phyloP scores from a whole-genome alignment of 92 coral and sea anemone species.

The Heteractis magnifica region DNA sequence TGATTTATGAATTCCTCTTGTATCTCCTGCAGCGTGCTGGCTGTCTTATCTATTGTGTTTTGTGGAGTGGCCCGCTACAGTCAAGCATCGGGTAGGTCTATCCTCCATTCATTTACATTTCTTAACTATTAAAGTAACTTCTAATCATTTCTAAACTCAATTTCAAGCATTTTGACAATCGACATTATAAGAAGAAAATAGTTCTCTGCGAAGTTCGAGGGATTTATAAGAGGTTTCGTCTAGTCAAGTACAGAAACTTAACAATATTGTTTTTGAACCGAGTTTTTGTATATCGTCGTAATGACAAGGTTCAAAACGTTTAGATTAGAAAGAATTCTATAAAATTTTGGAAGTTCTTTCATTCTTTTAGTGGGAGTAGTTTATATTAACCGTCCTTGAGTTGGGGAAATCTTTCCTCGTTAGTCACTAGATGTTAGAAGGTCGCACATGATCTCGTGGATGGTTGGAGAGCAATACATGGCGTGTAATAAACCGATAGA shows the following conservation, averaged over 20 bases:
- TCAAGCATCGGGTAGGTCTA: constrained; percentile 8
- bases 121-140: neutral
- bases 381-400: too few relatives aligned
- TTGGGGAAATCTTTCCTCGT: too few relatives aligned
- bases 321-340: neutral
- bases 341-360: neutral
- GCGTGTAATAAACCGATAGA: too few relatives aligned
- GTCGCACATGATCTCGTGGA: too few relatives aligned
- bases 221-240: neutral
- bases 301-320: neutral
- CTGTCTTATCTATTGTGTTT: neutral
- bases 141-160: neutral
- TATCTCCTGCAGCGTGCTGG: neutral
- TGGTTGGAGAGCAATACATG: too few relatives aligned
- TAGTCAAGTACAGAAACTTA: neutral
- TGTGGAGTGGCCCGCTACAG: neutral
- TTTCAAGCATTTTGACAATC: neutral
- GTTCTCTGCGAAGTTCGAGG: neutral
- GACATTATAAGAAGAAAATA: neutral
- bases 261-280: neutral
- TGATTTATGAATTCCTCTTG: neutral
- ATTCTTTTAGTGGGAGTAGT: neutral
- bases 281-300: neutral
- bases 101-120: neutral
- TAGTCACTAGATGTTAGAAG: too few relatives aligned